These are phyloP conservation scores for Nothocercus nigrocapillus DNA, from an alignment of 2,113 vertebrate species.

Conservation along the genomic window DNA sequence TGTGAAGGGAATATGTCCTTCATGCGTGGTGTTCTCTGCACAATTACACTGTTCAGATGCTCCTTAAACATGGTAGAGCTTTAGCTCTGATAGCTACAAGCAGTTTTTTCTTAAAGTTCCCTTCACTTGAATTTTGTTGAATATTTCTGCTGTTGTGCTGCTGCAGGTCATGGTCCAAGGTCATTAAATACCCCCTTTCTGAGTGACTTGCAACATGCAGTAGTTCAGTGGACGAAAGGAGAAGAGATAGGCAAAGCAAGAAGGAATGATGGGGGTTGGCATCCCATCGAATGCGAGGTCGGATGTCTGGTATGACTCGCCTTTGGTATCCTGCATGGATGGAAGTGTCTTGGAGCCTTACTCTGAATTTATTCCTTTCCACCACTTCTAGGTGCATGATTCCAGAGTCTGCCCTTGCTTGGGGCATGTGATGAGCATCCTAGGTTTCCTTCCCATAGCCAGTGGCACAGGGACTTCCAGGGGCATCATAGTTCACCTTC, in stretches of 20 bases:
- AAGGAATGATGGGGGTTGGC: neutral
- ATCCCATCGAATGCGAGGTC: rapidly evolving
- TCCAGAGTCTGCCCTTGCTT: neutral
- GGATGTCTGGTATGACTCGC: neutral
- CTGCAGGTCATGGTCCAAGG: neutral
- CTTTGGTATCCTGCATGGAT: neutral
- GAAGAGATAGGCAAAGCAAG: neutral
- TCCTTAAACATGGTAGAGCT: neutral
- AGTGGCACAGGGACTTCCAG: neutral
- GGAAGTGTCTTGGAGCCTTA: neutral
- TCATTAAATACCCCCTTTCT: neutral
- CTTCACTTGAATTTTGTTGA: neutral
- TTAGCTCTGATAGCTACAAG: neutral
- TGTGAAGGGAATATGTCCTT: neutral
- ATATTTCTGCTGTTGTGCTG: neutral
- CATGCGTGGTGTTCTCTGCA: neutral
- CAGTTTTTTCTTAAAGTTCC: neutral
- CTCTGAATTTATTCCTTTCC: neutral
- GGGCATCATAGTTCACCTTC: neutral
- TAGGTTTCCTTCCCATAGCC: neutral
- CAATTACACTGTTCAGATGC: rapidly evolving
- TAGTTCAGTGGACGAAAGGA: neutral
- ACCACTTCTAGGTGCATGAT: neutral
- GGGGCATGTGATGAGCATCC: neutral
- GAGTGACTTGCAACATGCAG: neutral